Conservation (phyloP, 2,888 invertebrate genomes). For the Hipparchia semele region DNA sequence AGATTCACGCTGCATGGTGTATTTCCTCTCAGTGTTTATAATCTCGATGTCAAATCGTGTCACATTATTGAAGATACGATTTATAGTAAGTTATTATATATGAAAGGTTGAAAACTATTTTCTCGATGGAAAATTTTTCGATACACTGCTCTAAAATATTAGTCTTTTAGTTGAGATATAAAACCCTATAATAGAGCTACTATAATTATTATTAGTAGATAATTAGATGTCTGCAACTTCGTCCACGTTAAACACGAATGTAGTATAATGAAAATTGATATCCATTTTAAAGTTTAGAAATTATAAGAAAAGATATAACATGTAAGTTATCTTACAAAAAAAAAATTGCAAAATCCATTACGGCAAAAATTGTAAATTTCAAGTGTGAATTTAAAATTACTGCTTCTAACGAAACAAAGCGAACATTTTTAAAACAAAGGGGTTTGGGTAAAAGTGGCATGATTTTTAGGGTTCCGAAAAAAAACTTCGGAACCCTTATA, state of each 20-base stretch:
- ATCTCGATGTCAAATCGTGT: conserved; percentile 14
- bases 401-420: conserved; percentile 12
- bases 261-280: neutral
- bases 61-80: conserved; percentile 8
- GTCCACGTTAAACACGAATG: neutral
- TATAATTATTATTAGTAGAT: neutral
- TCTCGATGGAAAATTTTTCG: too few relatives aligned
- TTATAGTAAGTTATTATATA: too few relatives aligned
- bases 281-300: too few relatives aligned
- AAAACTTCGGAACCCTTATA: too few relatives aligned
- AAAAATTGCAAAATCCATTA: neutral
- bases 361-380: neutral
- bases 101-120: too few relatives aligned
- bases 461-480: too few relatives aligned
- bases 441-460: too few relatives aligned
- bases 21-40: conserved; percentile 5
- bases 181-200: too few relatives aligned
- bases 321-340: too few relatives aligned
- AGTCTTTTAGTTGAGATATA: too few relatives aligned
- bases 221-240: neutral
- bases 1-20: conserved; percentile 5
- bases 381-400: conserved; percentile 13
- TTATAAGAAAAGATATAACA: too few relatives aligned
- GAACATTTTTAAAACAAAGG: conserved; percentile 16
- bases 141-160: too few relatives aligned